Base-by-base conservation (phyloP, 2,113 vertebrate genomes). In the Ovis canadensis region DNA sequence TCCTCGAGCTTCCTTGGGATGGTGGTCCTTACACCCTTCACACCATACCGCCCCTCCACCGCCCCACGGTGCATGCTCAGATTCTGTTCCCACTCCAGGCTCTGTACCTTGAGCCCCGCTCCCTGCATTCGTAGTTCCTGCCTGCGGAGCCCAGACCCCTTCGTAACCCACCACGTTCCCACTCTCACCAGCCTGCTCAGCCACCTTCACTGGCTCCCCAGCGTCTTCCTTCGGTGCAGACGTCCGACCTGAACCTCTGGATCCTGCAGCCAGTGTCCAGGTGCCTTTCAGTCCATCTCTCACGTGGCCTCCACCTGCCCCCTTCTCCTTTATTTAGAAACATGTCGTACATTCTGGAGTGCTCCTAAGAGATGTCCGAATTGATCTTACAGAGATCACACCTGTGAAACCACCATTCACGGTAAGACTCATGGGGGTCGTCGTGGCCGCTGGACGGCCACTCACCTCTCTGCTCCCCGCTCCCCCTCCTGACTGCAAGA, bases 171-270 rank as follows among this genome's bases (percentile, higher is more conserved):
- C 10, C 11, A 10, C 31, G 29, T 10, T 48, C 2, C 0, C 4
- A 62, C 29, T 16, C 60, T 62, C 60, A 62, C 29, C 40, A 74
- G 19, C 31, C 36, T 36, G 40, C 27, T 54, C 27, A 71, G 15
- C 48, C 0, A 14, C 23, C 9, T 59, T 74, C 16, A 0, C 7
- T 10, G 40, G 7, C 6, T 43, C 90, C 43, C 57, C 16, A 7
- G 54, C 2, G 1, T 36, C 59, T 50, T 43, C 4, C 0, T 54
- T 25, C 29, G 16, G 9, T 40, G 3, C 2, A 1, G 12, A 36
- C 4, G 5, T 36, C 83, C n/a, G 7, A 5, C 82, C 55, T 55
- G 19, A 31, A 10, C 4, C 86, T 36, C 55, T 6, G 81, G 23
- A 74, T 17, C 3, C 54, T 12, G 17, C 6, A 36, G 64, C 64